Conservation (phyloP, 2,797 vertebrate species). For the Mormyrops attenuatus region DNA sequence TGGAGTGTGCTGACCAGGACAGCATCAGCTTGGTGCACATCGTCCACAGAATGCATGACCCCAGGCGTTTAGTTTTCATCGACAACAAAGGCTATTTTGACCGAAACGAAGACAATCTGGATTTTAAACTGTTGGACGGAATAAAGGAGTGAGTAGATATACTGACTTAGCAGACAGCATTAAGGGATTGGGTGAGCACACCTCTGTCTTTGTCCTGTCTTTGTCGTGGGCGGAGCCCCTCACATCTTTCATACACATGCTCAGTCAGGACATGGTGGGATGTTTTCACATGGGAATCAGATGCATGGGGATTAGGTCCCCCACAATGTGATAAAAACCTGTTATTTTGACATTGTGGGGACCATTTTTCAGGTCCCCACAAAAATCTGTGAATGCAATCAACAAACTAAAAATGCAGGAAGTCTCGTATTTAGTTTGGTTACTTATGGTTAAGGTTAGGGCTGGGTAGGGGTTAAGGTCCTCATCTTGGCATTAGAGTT, state of each 20-base stretch:
- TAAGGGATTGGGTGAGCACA: background rate
- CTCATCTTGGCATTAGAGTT: background rate
- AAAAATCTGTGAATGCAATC: background rate
- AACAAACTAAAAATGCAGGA: background rate
- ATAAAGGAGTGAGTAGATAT: conserved; percentile 81
- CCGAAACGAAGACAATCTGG: conserved; percentile 86
- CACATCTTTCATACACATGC: background rate
- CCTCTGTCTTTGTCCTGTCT: background rate
- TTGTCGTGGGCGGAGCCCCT: background rate
- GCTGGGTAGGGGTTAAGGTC: background rate
- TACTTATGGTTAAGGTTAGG: background rate
- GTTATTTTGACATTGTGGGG: background rate
- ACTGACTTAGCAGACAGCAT: background rate
- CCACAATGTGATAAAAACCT: background rate
- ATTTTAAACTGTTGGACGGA: conserved; percentile 86
- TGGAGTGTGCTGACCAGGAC: conserved; percentile 64
- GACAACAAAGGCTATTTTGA: conserved; percentile 89
- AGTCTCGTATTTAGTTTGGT: background rate
- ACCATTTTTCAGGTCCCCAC: background rate
- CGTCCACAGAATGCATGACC: conserved; percentile 69
- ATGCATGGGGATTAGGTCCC: background rate
- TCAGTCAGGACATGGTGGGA: background rate
- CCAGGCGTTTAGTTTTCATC: conserved; percentile 74
- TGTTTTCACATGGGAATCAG: background rate
- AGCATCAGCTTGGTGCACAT: conserved; percentile 69